phyloP scores from a whole-genome alignment of 2,888 invertebrate genomes.

The Nymphalis c-album region DNA sequence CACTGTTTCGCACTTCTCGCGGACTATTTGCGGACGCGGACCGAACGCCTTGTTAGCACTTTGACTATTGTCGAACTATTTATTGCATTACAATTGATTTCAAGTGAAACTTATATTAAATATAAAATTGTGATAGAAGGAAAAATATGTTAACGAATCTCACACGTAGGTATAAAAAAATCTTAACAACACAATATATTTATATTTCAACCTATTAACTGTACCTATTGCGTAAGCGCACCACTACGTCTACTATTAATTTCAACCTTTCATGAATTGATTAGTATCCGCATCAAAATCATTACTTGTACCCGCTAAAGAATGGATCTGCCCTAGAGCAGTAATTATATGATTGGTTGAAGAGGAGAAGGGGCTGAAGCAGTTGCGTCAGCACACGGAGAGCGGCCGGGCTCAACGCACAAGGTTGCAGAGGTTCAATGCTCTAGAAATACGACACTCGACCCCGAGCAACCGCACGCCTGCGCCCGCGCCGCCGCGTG shows the following conservation, averaged over 20 bases:
- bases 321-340: constrained; percentile 78
- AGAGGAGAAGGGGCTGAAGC: constrained; percentile 75
- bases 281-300: constrained; percentile 58
- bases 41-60: constrained; percentile 60
- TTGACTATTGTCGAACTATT: constrained; percentile 45
- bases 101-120: not conserved
- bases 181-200: not conserved
- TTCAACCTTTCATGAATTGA: constrained; percentile 73
- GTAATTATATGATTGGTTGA: constrained; percentile 71
- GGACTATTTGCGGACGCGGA: constrained; percentile 69
- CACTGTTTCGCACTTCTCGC: constrained; percentile 74
- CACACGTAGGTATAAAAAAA: not conserved
- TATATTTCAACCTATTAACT: not conserved
- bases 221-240: constrained; percentile 53
- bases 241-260: constrained; percentile 62
- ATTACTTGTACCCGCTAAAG: constrained; percentile 63
- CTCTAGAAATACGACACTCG: constrained; percentile 79
- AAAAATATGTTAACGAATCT: not conserved
- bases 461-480: constrained; percentile 68
- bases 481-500: constrained; percentile 52
- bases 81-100: constrained; percentile 4
- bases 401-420: constrained; percentile 79
- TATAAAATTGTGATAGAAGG: too few relatives aligned
- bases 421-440: constrained; percentile 82
- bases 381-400: constrained; percentile 77